Conservation (phyloP, 1,140 invertebrate species). For the Nasonia vitripennis region DNA sequence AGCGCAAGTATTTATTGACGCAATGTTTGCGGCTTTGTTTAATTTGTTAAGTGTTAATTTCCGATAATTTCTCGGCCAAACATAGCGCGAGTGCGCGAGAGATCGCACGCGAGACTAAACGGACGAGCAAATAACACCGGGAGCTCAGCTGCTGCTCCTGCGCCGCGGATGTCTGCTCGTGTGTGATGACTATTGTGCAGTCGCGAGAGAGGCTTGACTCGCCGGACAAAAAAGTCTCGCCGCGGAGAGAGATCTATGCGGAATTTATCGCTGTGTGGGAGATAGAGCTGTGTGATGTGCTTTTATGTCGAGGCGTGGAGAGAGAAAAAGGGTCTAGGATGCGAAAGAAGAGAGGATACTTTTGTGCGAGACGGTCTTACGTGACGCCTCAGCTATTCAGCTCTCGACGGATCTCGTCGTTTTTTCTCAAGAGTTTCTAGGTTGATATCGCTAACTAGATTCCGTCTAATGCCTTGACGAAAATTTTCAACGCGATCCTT, state of each 20-base stretch:
- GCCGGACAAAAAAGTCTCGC: neutral
- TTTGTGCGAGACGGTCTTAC: neutral
- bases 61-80: constrained; percentile 71
- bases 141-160: constrained; percentile 33
- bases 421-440: too few species aligned
- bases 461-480: too few species aligned
- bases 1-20: constrained; percentile 70
- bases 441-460: too few species aligned
- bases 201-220: too few species aligned
- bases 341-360: neutral
- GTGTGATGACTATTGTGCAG: neutral
- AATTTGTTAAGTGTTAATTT: constrained; percentile 72
- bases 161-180: too few species aligned
- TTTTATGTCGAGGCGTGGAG: neutral
- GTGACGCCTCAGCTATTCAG: neutral
- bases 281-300: too few species aligned
- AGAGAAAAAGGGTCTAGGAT: neutral
- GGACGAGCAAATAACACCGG: constrained; percentile 62
- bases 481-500: too few species aligned
- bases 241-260: neutral
- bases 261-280: too few species aligned
- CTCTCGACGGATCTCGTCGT: too few species aligned
- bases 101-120: constrained; percentile 57
- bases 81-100: constrained; percentile 54
- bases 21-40: constrained; percentile 72